phyloP scores from a whole-genome alignment of 2,113 vertebrate species.

The Platycercus adscitus region DNA sequence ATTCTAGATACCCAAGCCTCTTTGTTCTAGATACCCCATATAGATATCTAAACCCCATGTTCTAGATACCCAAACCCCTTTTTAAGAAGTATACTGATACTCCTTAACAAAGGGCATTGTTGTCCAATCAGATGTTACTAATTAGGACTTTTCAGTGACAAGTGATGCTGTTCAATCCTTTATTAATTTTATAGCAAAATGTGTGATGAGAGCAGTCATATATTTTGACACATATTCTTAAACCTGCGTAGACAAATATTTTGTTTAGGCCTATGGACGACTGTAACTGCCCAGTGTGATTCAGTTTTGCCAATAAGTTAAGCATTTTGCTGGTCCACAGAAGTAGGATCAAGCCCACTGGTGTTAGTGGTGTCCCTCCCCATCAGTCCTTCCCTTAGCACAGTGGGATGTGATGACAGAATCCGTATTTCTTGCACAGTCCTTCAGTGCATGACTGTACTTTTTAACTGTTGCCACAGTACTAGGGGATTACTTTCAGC shows the following conservation, averaged over 20 bases:
- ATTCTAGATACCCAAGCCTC: no score
- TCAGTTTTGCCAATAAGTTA: not conserved
- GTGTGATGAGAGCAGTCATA: not conserved
- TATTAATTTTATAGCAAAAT: slow-evolving; percentile 24
- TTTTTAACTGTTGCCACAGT: not conserved
- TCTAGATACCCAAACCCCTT: no score
- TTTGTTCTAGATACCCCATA: no score
- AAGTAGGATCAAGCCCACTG: not conserved
- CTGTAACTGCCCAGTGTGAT: not conserved
- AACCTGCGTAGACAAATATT: not conserved
- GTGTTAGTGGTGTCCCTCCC: not conserved
- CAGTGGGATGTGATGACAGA: accelerated
- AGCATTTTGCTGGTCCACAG: not conserved
- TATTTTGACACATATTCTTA: not conserved
- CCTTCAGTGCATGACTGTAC: not conserved
- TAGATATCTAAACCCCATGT: no score
- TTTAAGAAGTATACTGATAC: not conserved
- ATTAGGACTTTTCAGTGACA: not conserved
- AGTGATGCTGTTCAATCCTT: slow-evolving; percentile 5
- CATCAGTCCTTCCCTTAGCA: not conserved
- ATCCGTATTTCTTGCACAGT: not conserved
- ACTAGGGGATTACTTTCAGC: slow-evolving; percentile 27
- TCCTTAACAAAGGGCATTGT: not conserved
- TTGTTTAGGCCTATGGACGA: not conserved
- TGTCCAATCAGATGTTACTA: not conserved